Base-by-base conservation (phyloP, 2,797 vertebrate species). In the Florisuga fusca region DNA sequence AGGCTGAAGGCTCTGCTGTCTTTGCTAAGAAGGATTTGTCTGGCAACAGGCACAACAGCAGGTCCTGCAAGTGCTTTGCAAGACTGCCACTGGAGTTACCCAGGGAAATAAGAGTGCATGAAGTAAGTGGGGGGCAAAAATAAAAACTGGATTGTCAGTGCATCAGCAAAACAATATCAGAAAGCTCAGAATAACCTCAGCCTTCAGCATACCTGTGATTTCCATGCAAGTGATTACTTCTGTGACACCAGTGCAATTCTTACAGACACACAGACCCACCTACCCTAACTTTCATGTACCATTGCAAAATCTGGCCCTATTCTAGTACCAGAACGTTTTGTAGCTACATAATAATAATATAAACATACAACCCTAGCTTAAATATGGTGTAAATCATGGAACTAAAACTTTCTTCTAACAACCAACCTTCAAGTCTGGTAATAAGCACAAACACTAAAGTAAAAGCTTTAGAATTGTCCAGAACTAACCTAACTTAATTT, bases 211-310 rank as follows among this genome's bases (percentile, higher is more conserved):
- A 84, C 20, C 25, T 55, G 66, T 20, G 64, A 89, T 62, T 71
- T 50, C 17, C 41, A 38, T 4, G 7, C 45, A 80, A 53, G 25
- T 7, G 46, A 62, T 45, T n/a, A 45, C 17, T 61, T 48, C 59
- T 66, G 64, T 34, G 57, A 84, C 59, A 77, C 4, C 7, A 6
- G 3, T 1, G 7, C 1, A 0, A 66, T 53, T 10, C 22, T 22
- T 62, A 25, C 20, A 90, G 68, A 63, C 31, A 14, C 36, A 15
- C 23, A 13, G 36, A 61, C 21, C 21, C 81, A 55, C 27, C 63
- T 80, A 58, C 64, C 26, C 54, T 29, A 61, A 71, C 29, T 50
- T 74, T 55, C 0, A 0, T 2, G 0, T 50, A 83, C 17, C 50
- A 18, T 2, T 46, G 72, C 72, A 78, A 78, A 85, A 80, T 21